Evolutionary conservation across 1,140 invertebrate genomes (phyloP), one percentile per base, ranked within the genome.

Genomic region (Euschistus heros): DNA sequence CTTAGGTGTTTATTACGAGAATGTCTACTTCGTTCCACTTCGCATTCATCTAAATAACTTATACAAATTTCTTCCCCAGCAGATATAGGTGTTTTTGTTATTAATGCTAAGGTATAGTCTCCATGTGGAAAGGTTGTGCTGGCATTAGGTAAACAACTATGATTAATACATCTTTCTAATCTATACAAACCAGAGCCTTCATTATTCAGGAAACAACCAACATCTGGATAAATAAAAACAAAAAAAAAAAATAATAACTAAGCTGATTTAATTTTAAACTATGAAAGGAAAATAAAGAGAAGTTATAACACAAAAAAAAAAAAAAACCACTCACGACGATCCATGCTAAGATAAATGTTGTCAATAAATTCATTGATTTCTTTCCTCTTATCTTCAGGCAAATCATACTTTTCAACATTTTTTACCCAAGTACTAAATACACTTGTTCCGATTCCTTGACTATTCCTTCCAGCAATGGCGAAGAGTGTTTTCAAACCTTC

Each of bases 391-490:
- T 84, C 80, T 24, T 82, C 76, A 20, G 83, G 74, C 68, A 94
- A 73, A 0, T 83, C 75, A 33, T 91, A 73, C 10, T 83, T 79
- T 30, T 84, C 81, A 60, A 88, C 84, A 68, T 87, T 88, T 69
- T 85, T 85, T 0, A 89, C 87, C 92, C 92, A 97, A 65, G 84
- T 80, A 67, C 88, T 86, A 52, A 96, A 83, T 0, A 92, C 82
- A 78, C 90, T 94, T 6, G 92, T 92, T 4, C 92, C 94, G 69
- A 97, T 87, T 63, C 94, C 94, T 79, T 97, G 95, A 0, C 89
- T 90, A 78, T 98, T 97, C 30, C 88, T 92, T 18, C 91, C 93
- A 69, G 97, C 81, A 37, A 97, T 76, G 33, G 92, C 91, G 76
- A 97, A 82, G 33, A 97, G 74, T 47, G 86, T 85, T 71, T 82